Conservation (phyloP, 1,140 invertebrate species). For the Melitaea cinxia region DNA sequence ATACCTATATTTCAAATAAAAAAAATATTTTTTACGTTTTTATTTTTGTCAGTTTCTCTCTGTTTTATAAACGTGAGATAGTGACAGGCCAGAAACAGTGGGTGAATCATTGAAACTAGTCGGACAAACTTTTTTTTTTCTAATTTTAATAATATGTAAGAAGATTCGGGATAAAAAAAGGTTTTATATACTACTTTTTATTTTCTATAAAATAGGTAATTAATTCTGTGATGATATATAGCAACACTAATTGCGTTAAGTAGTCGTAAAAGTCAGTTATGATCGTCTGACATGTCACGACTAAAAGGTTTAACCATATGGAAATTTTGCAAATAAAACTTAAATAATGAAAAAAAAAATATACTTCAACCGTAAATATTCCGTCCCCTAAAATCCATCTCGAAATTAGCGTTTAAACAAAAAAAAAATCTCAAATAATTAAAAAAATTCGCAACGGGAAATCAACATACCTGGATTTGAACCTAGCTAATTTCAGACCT, state of each 20-base stretch:
- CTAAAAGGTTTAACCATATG: constrained; percentile 22
- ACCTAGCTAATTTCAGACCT: constrained; percentile 54
- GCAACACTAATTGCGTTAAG: background rate
- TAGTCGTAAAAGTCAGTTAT: background rate
- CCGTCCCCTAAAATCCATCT: constrained; percentile 34
- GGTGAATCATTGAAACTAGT: no score
- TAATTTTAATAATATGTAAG: background rate
- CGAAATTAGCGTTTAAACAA: constrained; percentile 34
- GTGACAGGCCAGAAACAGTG: no score
- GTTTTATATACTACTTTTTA: no score
- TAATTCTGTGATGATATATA: background rate
- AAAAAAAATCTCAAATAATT: constrained; percentile 32
- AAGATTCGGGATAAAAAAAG: no score
- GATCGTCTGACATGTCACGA: constrained; percentile 1
- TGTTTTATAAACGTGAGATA: no score
- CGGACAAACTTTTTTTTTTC: no score
- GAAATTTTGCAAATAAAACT: constrained; percentile 26
- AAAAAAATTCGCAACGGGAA: constrained; percentile 30
- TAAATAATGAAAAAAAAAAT: constrained; percentile 43
- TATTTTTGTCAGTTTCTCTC: no score
- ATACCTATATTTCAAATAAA: no score
- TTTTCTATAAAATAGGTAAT: background rate
- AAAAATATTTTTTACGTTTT: no score
- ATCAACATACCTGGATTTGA: constrained; percentile 43
- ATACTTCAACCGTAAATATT: constrained; percentile 25